Evolutionary conservation across 2,113 vertebrate species (phyloP).

Genomic region (Lagopus muta): DNA sequence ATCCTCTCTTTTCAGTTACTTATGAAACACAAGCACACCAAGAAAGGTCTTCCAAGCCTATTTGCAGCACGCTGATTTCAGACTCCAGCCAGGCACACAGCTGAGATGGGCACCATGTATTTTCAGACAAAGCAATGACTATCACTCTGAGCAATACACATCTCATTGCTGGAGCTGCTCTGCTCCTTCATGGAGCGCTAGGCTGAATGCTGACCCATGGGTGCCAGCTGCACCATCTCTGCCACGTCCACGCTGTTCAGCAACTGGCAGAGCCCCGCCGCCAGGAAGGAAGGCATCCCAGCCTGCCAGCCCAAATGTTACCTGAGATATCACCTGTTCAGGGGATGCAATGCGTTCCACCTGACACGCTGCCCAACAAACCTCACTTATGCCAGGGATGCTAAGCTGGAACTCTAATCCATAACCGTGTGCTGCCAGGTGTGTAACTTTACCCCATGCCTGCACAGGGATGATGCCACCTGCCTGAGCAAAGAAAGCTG

Average conservation of each 20-base stretch:
- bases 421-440: not conserved
- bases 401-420: slow-evolving; percentile 21
- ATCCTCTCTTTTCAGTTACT: not conserved
- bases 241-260: slow-evolving; percentile 80
- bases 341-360: slow-evolving; percentile 11
- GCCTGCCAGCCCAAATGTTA: slow-evolving; percentile 2
- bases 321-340: slow-evolving; percentile 48
- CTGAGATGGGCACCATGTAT: not conserved
- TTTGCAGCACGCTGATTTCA: slow-evolving; percentile 38
- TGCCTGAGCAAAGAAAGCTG: not conserved
- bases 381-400: not conserved
- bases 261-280: slow-evolving; percentile 74
- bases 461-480: not conserved
- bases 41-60: not conserved
- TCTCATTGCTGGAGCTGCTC: not conserved
- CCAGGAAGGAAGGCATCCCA: slow-evolving; percentile 77
- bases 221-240: slow-evolving; percentile 78
- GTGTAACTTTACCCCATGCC: not conserved
- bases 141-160: not conserved
- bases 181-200: not conserved
- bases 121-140: not conserved
- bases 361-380: slow-evolving; percentile 28
- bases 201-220: slow-evolving; percentile 78
- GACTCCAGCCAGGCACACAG: not conserved
- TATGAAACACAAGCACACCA: slow-evolving; percentile 25